Percentiles rank a stretch among this genome's conserved stretches.
Conservation (phyloP, 2,113 vertebrate genomes). For the Prolemur simus region DNA sequence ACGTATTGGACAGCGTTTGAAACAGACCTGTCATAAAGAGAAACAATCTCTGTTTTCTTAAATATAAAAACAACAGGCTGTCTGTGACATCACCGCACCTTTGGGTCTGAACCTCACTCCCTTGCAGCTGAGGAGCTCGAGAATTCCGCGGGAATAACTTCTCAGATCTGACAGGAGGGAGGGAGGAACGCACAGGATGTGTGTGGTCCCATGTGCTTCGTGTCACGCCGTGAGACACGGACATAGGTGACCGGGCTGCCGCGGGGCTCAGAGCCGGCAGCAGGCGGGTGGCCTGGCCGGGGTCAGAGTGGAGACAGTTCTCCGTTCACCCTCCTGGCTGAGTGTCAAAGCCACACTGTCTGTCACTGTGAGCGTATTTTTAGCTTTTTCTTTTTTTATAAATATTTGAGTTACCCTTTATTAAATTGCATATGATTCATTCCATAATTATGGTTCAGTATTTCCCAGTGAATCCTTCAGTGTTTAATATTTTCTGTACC, state of each 20-base stretch:
- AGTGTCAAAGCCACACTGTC: neutral
- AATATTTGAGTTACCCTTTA: constrained; percentile 37
- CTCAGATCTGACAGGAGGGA: accelerated
- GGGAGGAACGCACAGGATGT: neutral
- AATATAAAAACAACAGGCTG: accelerated
- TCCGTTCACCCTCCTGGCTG: neutral
- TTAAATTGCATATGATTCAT: constrained; percentile 15
- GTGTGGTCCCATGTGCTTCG: too few species aligned
- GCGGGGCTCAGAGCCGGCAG: accelerated
- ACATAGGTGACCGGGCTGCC: too few species aligned
- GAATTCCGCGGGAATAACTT: accelerated
- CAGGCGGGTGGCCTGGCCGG: neutral
- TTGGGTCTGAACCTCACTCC: accelerated
- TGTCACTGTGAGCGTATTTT: neutral
- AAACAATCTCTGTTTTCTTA: accelerated
- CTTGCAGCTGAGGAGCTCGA: accelerated
- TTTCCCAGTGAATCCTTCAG: neutral
- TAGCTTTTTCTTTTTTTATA: neutral
- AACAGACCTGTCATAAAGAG: neutral
- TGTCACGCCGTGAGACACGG: too few species aligned
- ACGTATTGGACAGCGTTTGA: accelerated
- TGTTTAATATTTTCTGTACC: neutral
- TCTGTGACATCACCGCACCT: accelerated
- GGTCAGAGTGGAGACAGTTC: neutral
- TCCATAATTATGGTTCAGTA: neutral